Percentiles rank a stretch among this genome's conserved stretches.
Evolutionary conservation across 2,113 vertebrate genomes (phyloP).

Genomic region (Oxyruncus cristatus): DNA sequence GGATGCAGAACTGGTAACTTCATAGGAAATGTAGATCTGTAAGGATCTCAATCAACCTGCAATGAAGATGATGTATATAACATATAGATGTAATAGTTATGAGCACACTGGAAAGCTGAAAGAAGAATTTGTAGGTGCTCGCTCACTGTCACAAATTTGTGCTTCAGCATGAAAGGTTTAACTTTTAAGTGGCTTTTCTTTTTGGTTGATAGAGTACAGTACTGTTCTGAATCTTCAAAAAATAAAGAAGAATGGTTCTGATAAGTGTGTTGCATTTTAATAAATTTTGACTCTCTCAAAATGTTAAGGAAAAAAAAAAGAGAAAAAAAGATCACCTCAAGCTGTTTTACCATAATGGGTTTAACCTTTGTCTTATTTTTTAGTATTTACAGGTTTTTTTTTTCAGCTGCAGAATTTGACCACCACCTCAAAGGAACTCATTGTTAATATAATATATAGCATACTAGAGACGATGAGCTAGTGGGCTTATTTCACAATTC

Average conservation of each 20-base stretch:
- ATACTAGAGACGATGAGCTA: not conserved
- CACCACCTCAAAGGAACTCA: not conserved
- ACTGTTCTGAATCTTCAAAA: not conserved
- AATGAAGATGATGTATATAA: not conserved
- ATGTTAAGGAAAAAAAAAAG: not conserved
- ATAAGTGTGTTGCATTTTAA: not conserved
- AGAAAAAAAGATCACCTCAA: not conserved
- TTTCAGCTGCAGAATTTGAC: conserved; percentile 11
- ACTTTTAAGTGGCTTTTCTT: not conserved
- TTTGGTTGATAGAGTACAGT: not conserved
- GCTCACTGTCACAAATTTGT: not conserved
- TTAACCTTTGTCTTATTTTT: not conserved
- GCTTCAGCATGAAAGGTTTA: not conserved
- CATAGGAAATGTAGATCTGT: not conserved
- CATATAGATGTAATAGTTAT: not conserved
- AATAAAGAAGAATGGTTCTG: not conserved
- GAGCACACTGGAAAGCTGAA: not conserved
- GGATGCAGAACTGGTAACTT: not conserved
- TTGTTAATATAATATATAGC: not conserved
- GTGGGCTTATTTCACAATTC: not conserved
- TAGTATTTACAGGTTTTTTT: not conserved
- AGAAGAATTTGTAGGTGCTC: not conserved
- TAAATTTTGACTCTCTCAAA: not conserved
- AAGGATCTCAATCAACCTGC: not conserved
- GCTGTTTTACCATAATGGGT: not conserved